A percentile compares a stretch with the other conserved stretches of the same genome.
phyloP scores from a whole-genome alignment of 2,888 invertebrate species.

The Acrocera orbiculus region DNA sequence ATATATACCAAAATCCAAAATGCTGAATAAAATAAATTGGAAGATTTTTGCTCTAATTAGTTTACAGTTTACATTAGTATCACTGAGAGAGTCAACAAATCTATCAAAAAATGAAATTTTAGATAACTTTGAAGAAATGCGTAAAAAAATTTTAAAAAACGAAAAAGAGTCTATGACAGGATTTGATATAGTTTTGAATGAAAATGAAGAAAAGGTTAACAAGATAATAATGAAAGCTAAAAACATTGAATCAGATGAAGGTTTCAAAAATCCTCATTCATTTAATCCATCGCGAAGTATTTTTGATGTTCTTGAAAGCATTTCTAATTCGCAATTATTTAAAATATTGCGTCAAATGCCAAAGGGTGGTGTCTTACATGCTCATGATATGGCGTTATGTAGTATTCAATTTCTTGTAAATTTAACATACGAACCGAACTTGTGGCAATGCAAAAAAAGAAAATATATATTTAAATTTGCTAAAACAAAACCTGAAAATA shows the following conservation, averaged over 20 bases:
- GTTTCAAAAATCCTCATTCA: conserved; percentile 33
- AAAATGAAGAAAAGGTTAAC: conserved; percentile 37
- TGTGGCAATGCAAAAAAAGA: conserved; percentile 33
- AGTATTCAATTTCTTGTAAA: conserved; percentile 44
- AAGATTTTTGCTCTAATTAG: too few relatives aligned
- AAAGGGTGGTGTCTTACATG: conserved; percentile 55
- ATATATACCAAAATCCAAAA: too few relatives aligned
- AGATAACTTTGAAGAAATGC: conserved; percentile 19
- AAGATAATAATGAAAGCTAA: conserved; percentile 41
- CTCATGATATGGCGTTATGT: conserved; percentile 46
- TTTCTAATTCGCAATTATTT: conserved; percentile 45
- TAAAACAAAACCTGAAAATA: conserved; percentile 15
- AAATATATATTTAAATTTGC: conserved; percentile 22
- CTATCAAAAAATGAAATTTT: too few relatives aligned
- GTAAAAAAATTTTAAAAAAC: conserved; percentile 32
- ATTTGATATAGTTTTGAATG: conserved; percentile 32
- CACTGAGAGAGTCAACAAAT: too few relatives aligned
- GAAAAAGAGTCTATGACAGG: conserved; percentile 36
- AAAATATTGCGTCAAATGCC: conserved; percentile 49
- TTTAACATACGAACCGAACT: conserved; percentile 41
- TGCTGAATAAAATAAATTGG: too few relatives aligned
- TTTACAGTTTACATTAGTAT: too few relatives aligned
- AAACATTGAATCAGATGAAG: conserved; percentile 35
- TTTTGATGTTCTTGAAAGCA: conserved; percentile 39
- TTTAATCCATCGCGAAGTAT: conserved; percentile 42